Evolutionary conservation across 2,113 vertebrate genomes (phyloP).

Genomic region (Smithornis capensis): DNA sequence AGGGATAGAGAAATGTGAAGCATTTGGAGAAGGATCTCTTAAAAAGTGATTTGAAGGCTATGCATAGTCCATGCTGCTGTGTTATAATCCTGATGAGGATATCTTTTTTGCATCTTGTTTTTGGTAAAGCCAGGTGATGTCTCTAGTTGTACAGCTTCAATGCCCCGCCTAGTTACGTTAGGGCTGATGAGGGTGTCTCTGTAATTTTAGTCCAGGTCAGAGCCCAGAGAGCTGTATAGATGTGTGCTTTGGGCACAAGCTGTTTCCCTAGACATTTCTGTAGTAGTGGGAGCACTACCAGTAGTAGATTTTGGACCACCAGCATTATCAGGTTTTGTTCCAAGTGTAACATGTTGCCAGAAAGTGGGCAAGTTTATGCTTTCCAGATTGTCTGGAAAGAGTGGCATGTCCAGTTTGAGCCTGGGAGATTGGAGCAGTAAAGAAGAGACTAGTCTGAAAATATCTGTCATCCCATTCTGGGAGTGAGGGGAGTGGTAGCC

Average conservation of each 20-base stretch:
- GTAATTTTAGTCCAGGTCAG: background rate
- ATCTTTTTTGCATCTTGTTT: background rate
- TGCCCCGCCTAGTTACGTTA: background rate
- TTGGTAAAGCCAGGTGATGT: background rate
- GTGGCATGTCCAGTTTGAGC: accelerated
- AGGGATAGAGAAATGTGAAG: background rate
- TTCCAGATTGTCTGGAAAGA: background rate
- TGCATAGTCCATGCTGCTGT: background rate
- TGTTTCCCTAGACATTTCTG: background rate
- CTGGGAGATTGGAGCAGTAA: background rate
- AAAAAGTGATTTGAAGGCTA: background rate
- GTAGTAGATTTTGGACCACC: background rate
- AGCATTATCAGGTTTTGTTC: background rate
- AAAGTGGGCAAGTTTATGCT: background rate
- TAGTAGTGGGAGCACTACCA: background rate
- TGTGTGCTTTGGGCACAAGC: background rate
- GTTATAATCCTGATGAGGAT: background rate
- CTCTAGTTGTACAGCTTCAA: background rate
- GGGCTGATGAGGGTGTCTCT: background rate
- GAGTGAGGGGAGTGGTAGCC: background rate
- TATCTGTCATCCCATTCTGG: background rate
- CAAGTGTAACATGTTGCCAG: background rate
- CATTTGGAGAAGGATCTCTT: background rate
- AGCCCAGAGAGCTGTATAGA: background rate
- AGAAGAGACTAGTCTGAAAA: background rate